Evolutionary conservation across 2,113 vertebrate species (phyloP).

Genomic region (Gulo gulo): DNA sequence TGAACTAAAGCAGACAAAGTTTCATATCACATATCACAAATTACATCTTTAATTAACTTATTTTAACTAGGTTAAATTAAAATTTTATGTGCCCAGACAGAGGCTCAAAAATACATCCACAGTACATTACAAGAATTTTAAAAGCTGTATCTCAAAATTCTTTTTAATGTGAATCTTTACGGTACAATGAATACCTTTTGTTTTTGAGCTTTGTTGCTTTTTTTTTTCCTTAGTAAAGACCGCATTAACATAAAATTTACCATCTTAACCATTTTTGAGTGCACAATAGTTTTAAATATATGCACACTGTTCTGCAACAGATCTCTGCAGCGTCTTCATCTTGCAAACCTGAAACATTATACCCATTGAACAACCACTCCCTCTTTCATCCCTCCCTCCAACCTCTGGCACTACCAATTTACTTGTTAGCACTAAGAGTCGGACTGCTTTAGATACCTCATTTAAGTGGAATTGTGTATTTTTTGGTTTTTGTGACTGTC

Average conservation of each 20-base stretch:
- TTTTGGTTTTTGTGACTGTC: background rate
- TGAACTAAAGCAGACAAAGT: background rate
- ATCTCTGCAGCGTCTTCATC: background rate
- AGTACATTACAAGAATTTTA: background rate
- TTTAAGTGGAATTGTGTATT: background rate
- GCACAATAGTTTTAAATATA: background rate
- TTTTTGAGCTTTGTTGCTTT: background rate
- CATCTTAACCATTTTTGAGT: background rate
- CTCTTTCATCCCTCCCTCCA: background rate
- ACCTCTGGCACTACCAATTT: background rate
- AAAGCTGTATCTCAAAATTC: background rate
- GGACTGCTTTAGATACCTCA: background rate
- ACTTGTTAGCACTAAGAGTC: background rate
- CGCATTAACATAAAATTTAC: background rate
- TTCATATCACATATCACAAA: background rate
- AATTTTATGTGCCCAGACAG: background rate
- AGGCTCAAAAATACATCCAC: background rate
- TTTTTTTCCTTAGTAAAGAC: background rate
- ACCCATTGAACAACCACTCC: background rate
- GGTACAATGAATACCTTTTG: background rate
- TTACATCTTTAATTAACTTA: background rate
- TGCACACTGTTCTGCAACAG: background rate
- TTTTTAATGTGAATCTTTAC: background rate
- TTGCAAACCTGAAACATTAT: background rate
- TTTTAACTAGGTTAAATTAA: background rate